phyloP scores from a whole-genome alignment of 2,797 vertebrate genomes.

The Thaleichthys pacificus region DNA sequence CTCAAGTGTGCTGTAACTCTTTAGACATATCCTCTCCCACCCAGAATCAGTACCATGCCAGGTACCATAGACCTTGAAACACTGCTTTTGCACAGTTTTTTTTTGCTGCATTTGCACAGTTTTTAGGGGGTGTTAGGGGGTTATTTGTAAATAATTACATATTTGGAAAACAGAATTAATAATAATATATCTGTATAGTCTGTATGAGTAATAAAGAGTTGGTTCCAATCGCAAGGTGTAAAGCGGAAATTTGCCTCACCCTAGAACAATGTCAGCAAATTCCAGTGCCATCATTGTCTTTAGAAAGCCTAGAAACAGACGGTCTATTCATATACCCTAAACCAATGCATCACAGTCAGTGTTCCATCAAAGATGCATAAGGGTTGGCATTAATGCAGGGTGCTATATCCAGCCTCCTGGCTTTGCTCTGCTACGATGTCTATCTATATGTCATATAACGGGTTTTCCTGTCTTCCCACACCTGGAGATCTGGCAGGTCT shows the following conservation, averaged over 20 bases:
- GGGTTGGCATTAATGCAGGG: conserved; percentile 63
- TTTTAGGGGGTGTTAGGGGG: too few species aligned
- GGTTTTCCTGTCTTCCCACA: conserved; percentile 37
- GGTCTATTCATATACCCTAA: conserved; percentile 67
- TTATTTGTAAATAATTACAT: too few species aligned
- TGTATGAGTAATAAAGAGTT: too few species aligned
- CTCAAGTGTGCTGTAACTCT: not conserved
- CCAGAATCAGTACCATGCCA: conserved; percentile 48
- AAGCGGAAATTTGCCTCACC: conserved; percentile 19
- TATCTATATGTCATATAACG: conserved; percentile 52
- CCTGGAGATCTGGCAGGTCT: conserved; percentile 36
- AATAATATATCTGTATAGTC: too few species aligned
- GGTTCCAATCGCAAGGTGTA: conserved; percentile 36
- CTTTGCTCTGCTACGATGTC: conserved; percentile 44
- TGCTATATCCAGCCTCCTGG: conserved; percentile 61
- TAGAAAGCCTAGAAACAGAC: conserved; percentile 53
- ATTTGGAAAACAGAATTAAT: too few species aligned
- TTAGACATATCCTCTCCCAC: not conserved
- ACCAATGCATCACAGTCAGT: conserved; percentile 65
- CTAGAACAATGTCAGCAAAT: conserved; percentile 23
- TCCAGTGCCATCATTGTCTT: conserved; percentile 35
- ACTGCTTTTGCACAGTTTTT: too few species aligned
- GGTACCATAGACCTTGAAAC: not conserved
- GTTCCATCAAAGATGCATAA: conserved; percentile 75
- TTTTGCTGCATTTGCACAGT: too few species aligned